Conservation (phyloP, 2,888 invertebrate genomes). For the Aleiodes testaceus region DNA sequence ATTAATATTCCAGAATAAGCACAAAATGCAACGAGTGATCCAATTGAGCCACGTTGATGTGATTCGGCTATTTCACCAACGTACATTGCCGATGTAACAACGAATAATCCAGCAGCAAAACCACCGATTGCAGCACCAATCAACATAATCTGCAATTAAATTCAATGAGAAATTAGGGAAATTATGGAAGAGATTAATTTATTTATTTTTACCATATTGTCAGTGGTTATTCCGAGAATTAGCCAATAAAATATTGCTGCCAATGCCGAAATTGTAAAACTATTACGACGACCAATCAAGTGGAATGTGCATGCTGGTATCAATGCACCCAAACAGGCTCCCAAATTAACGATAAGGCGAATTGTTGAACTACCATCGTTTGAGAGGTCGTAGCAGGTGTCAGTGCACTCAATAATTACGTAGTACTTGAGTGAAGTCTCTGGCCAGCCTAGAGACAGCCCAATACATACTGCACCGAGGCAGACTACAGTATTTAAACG, state of each 20-base stretch:
- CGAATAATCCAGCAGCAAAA: conserved; percentile 52
- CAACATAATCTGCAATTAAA: conserved; percentile 50
- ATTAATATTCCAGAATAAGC: conserved; percentile 52
- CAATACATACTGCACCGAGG: conserved; percentile 54
- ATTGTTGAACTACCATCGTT: conserved; percentile 26
- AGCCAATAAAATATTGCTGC: conserved; percentile 46
- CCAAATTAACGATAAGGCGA: conserved; percentile 49
- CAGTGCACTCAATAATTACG: conserved; percentile 29
- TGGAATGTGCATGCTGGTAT: conserved; percentile 54
- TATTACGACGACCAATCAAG: conserved; percentile 50
- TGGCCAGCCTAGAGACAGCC: conserved; percentile 55
- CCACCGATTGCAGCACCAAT: conserved; percentile 53
- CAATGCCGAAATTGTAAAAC: conserved; percentile 51
- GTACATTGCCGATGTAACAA: conserved; percentile 54
- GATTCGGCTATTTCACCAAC: conserved; percentile 54
- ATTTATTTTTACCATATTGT: conserved; percentile 37
- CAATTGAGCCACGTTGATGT: conserved; percentile 47
- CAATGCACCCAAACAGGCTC: conserved; percentile 54
- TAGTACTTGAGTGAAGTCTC: conserved; percentile 45
- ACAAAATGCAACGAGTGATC: conserved; percentile 48
- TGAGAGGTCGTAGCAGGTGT: conserved; percentile 11
- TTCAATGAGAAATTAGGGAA: too few species aligned
- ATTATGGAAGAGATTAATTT: too few species aligned
- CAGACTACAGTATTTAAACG: conserved; percentile 47
- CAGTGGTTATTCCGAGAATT: conserved; percentile 27